Percentiles rank a stretch among this genome's conserved stretches.
These are phyloP conservation scores for Hesperia comma DNA, from an alignment of 2,888 invertebrate species.

Conservation along the genomic window DNA sequence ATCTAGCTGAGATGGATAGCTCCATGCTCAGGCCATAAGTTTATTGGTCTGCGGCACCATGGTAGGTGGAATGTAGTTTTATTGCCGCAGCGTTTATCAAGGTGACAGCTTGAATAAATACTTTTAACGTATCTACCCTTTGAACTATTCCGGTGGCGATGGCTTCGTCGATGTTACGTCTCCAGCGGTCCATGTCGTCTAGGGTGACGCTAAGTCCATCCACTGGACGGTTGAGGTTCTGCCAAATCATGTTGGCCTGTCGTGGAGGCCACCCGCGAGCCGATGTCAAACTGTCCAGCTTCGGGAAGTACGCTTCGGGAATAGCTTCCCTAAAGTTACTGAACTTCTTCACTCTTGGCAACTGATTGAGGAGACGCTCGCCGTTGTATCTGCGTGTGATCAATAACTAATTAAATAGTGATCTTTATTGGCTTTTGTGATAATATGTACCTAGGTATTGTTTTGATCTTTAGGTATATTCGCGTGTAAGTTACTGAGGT, in stretches of 20 bases:
- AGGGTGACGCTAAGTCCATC: conserved; percentile 85
- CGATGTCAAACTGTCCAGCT: conserved; percentile 88
- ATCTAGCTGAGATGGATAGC: no score
- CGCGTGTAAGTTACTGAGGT: no score
- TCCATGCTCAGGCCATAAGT: no score
- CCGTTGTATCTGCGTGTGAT: conserved; percentile 85
- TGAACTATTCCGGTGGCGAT: conserved; percentile 88
- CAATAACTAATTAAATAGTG: no score
- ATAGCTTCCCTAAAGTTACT: conserved; percentile 88
- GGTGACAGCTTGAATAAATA: no score
- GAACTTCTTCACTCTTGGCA: conserved; percentile 86
- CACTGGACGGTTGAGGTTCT: conserved; percentile 86
- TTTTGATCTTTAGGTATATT: no score
- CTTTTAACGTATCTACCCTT: conserved; percentile 62
- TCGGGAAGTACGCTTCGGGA: conserved; percentile 91
- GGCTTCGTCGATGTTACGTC: conserved; percentile 88
- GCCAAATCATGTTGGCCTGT: conserved; percentile 82
- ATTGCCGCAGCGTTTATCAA: background rate
- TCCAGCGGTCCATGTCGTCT: conserved; percentile 89
- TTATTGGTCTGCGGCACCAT: no score
- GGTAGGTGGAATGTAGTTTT: no score
- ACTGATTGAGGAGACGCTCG: conserved; percentile 89
- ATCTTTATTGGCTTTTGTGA: no score
- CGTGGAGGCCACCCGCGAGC: conserved; percentile 90
- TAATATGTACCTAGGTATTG: no score